Base-by-base conservation (phyloP, 2,888 invertebrate genomes). In the Diarsia rubi region DNA sequence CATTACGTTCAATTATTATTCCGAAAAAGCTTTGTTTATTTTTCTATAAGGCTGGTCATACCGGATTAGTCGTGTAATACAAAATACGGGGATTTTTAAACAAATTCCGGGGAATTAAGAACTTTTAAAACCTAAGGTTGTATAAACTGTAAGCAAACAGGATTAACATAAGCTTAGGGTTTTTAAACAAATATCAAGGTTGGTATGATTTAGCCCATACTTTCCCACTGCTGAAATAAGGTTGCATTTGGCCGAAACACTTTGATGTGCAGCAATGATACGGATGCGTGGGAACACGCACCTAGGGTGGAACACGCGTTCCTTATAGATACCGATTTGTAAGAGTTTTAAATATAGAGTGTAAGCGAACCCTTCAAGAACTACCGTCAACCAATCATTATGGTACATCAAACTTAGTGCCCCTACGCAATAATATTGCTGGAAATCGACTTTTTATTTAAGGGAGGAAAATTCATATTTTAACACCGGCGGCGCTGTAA, bases 11-110 rank as follows among this genome's bases (percentile, higher is more conserved):
- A 19, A 57, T 27, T 27, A 57, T 57, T 19, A 16, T 57, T 8
- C 16, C 57, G 57, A 3, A 19, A 27, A 19, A 9, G 27, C 0
- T 19, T 57, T 49, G 52, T 27, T 49, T 42, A 27, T 73, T 45
- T 73, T 59, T 19, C 16, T 27, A 42, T 27, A 27, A 42, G 9
- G 21, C 42, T 59, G 9, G n/a, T 1, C 12, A 47, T 59, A 47
- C 73, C 19, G 8, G 24, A 74, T 27, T 73, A 47, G 27, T 60
- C 31, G 3, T 31, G 14, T 44, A 73, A 63, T 45, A n/a, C 57
- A 5, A 71, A 16, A 16, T 8, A 52, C 52, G 5, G 5, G 9
- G 42, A 70, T 44, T 70, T 69, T 52, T 21, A 52, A 62, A 42
- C 12, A 24, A 73, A 72, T 54, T 59, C 19, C 52, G 3, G 2